A percentile compares a stretch with the other conserved stretches of the same genome.
Conservation (phyloP, 2,113 vertebrate species). For the Erinaceus europaeus region DNA sequence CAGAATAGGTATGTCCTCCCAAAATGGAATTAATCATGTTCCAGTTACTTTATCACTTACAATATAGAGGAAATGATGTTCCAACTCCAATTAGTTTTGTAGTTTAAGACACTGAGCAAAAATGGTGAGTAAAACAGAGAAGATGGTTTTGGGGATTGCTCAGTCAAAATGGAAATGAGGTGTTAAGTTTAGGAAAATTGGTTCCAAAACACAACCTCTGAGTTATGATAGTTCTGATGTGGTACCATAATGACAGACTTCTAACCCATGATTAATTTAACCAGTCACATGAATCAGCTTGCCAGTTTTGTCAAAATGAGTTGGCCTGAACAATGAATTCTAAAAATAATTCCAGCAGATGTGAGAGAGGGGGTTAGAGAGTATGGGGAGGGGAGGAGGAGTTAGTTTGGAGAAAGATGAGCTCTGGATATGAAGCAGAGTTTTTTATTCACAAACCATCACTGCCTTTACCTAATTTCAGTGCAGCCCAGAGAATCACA, state of each 20-base stretch:
- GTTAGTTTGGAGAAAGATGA: not conserved
- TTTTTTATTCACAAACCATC: not conserved
- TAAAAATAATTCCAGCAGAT: slow-evolving; percentile 39
- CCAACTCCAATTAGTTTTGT: slow-evolving; percentile 2
- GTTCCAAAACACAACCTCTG: slow-evolving; percentile 15
- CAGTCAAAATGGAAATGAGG: slow-evolving; percentile 61
- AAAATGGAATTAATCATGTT: not conserved
- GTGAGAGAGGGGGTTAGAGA: slow-evolving; percentile 33
- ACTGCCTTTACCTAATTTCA: not conserved
- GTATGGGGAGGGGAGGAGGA: not conserved
- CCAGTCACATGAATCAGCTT: slow-evolving; percentile 43
- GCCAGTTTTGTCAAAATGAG: slow-evolving; percentile 45
- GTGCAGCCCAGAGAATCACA: not conserved
- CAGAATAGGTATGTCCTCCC: slow-evolving; percentile 21
- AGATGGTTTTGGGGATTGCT: slow-evolving; percentile 14
- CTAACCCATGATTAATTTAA: slow-evolving; percentile 54
- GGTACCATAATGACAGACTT: slow-evolving; percentile 46
- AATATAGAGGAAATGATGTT: slow-evolving; percentile 56
- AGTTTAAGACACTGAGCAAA: slow-evolving; percentile 38
- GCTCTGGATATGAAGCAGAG: not conserved
- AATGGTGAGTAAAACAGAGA: slow-evolving; percentile 33
- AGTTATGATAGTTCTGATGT: slow-evolving; percentile 54
- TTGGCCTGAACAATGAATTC: slow-evolving; percentile 46
- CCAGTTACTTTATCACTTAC: slow-evolving; percentile 45
- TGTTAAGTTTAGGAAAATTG: slow-evolving; percentile 38